These are phyloP conservation scores for Corvus hawaiiensis DNA, from an alignment of 2,113 vertebrate species.

Conservation along the genomic window DNA sequence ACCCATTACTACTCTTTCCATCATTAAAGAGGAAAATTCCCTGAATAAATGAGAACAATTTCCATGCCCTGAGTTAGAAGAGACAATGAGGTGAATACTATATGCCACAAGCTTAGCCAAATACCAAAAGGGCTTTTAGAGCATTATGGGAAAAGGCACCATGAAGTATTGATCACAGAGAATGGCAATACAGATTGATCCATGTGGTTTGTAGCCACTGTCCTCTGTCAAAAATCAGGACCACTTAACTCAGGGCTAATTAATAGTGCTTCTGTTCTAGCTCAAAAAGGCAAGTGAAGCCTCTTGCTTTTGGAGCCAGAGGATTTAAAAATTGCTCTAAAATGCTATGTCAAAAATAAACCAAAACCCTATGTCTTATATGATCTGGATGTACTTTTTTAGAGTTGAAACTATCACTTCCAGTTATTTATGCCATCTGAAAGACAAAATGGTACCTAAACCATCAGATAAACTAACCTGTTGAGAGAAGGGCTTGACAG, in stretches of 20 bases:
- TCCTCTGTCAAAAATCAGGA: background rate
- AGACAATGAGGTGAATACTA: background rate
- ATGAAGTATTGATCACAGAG: background rate
- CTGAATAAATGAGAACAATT: background rate
- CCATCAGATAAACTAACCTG: background rate
- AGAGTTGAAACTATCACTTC: background rate
- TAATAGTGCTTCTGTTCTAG: background rate
- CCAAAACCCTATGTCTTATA: accelerated
- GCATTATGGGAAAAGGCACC: background rate
- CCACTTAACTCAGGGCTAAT: background rate
- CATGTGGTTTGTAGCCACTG: background rate
- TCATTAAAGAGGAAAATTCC: background rate
- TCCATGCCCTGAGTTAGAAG: background rate
- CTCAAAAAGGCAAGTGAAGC: background rate
- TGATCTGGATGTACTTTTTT: background rate
- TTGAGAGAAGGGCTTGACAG: background rate
- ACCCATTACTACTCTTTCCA: background rate
- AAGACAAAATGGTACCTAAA: background rate
- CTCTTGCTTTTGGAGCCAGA: background rate
- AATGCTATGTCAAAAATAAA: background rate
- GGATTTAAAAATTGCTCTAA: background rate
- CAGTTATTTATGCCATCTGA: background rate
- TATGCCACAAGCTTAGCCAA: background rate
- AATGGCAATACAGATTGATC: background rate
- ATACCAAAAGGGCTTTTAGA: background rate